Conservation (phyloP, 1,140 invertebrate genomes). For the Trialeurodes vaporariorum region DNA sequence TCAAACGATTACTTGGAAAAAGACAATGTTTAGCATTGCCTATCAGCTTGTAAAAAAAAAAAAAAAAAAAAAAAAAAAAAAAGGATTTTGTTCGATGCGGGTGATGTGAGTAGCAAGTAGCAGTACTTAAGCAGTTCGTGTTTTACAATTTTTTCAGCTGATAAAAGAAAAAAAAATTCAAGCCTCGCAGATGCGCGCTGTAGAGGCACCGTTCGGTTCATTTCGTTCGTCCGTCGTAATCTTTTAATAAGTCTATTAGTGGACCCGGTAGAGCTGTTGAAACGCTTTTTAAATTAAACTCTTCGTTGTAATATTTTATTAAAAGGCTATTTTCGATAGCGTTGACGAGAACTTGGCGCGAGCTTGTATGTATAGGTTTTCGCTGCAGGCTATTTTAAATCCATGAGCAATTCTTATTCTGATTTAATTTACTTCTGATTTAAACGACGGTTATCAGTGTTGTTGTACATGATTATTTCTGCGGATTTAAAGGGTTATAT, state of each 20-base stretch:
- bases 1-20: neutral
- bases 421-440: too few species aligned
- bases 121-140: neutral
- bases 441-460: too few species aligned
- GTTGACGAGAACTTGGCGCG: too few species aligned
- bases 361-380: too few species aligned
- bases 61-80: too few species aligned
- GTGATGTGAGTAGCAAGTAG: too few species aligned
- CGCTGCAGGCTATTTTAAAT: too few species aligned
- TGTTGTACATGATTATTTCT: too few species aligned
- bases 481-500: too few species aligned
- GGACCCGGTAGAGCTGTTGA: neutral
- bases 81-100: neutral
- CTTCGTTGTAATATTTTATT: neutral
- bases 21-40: neutral
- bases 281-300: neutral
- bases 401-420: too few species aligned
- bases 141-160: neutral
- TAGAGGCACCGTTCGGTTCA: too few species aligned
- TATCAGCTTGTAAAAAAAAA: neutral
- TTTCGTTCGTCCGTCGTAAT: too few species aligned
- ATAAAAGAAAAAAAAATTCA: neutral
- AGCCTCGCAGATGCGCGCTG: neutral
- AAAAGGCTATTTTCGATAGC: neutral
- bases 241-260: neutral